Conservation (phyloP, 2,113 vertebrate genomes). For the Entomyzon cyanotis region DNA sequence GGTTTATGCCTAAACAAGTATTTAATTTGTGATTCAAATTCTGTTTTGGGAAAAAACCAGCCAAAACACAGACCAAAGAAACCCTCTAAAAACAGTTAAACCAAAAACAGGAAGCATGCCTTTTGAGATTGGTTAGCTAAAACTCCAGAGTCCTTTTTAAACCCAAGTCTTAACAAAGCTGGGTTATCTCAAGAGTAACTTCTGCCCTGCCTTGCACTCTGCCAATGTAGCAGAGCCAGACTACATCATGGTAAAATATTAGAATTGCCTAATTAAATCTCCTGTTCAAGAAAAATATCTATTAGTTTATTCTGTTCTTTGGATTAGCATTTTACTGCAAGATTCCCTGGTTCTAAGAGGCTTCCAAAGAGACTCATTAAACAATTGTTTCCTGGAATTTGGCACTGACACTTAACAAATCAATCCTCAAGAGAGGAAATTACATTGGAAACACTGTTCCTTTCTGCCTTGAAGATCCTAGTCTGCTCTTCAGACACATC, state of each 20-base stretch:
- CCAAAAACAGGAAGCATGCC: neutral
- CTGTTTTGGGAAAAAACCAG: neutral
- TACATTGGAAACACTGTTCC: neutral
- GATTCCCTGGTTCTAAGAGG: neutral
- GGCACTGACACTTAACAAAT: neutral
- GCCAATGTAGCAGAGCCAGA: neutral
- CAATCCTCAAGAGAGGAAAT: neutral
- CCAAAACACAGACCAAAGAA: neutral
- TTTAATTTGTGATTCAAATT: neutral
- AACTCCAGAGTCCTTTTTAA: neutral
- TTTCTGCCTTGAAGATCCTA: neutral
- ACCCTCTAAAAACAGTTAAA: neutral
- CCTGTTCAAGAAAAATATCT: neutral
- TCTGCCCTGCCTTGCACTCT: neutral
- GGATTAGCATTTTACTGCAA: neutral
- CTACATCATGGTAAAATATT: rapidly evolving
- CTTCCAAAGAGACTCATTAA: neutral
- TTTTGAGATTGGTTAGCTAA: neutral
- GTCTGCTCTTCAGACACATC: neutral
- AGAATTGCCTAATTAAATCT: neutral
- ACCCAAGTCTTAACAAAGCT: neutral
- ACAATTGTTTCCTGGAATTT: neutral
- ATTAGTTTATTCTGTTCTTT: neutral
- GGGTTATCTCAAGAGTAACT: neutral
- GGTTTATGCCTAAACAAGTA: neutral